A percentile compares a stretch with the other conserved stretches of the same genome.
Evolutionary conservation across 2,888 invertebrate species (phyloP).

Genomic region (Pristionchus exspectatus): DNA sequence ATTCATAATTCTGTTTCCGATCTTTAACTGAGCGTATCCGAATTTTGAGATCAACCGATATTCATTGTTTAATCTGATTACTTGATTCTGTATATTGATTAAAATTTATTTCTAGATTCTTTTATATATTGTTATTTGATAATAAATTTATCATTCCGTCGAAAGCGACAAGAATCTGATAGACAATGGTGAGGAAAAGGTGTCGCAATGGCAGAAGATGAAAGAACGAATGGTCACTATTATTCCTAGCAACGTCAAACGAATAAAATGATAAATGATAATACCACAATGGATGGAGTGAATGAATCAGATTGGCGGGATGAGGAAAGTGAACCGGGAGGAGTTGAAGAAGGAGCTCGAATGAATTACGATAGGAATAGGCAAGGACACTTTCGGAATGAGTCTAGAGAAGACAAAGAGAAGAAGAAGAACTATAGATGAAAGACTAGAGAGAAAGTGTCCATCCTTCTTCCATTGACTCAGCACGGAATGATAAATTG

Average conservation of each 20-base stretch:
- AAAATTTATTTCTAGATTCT: neutral
- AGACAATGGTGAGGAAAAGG: conserved; percentile 18
- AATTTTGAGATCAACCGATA: neutral
- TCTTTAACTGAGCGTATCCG: conserved; percentile 1
- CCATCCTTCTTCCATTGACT: conserved; percentile 2
- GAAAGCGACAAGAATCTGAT: conserved; percentile 31
- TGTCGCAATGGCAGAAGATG: conserved; percentile 22
- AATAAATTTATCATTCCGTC: conserved; percentile 33
- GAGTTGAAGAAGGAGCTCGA: conserved; percentile 34
- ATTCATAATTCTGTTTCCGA: neutral
- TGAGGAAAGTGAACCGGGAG: conserved; percentile 44
- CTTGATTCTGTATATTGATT: neutral
- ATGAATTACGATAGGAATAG: conserved; percentile 18
- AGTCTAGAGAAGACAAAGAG: neutral
- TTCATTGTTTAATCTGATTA: neutral
- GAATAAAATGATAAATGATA: conserved; percentile 31
- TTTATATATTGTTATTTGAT: neutral
- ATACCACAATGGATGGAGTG: conserved; percentile 36
- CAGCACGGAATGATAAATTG: conserved; percentile 41
- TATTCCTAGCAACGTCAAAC: conserved; percentile 2
- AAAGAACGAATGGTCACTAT: conserved; percentile 45
- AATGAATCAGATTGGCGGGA: conserved; percentile 45
- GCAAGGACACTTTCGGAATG: conserved; percentile 37
- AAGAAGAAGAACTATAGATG: conserved; percentile 5
- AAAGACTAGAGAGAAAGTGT: conserved; percentile 17